Conservation (phyloP, 37 sponge, comb jelly and placozoan genomes). For the Mnemiopsis leidyi region DNA sequence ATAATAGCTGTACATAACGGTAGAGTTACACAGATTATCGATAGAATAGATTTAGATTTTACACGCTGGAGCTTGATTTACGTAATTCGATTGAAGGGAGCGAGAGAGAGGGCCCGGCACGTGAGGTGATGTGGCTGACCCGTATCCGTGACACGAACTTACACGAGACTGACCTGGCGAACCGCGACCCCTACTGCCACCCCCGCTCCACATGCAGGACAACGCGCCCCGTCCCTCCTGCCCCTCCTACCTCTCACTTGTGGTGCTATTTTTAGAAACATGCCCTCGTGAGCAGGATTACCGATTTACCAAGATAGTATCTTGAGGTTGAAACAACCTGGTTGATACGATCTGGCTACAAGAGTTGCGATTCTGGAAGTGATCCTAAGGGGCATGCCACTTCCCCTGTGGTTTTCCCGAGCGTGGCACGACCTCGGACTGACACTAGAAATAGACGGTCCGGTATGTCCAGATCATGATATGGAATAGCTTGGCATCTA, state of each 20-base stretch:
- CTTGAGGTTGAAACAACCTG: too few species aligned
- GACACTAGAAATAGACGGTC: not conserved
- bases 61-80: not conserved
- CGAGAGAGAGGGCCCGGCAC: not conserved
- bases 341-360: not conserved
- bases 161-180: not conserved
- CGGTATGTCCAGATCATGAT: not conserved
- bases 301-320: not conserved
- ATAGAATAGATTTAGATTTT: not conserved
- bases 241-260: too few species aligned
- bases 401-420: not conserved
- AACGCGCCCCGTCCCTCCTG: not conserved
- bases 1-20: not conserved
- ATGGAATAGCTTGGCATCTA: not conserved
- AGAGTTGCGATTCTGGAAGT: too few species aligned
- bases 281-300: not conserved
- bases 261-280: not conserved
- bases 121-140: conserved; percentile 10
- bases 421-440: not conserved
- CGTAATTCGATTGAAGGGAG: conserved; percentile 63
- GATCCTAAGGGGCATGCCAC: too few species aligned
- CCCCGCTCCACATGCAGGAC: not conserved
- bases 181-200: not conserved
- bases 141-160: not conserved
- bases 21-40: not conserved